phyloP scores from a whole-genome alignment of 2,888 invertebrate species.

The Eupithecia dodoneata region DNA sequence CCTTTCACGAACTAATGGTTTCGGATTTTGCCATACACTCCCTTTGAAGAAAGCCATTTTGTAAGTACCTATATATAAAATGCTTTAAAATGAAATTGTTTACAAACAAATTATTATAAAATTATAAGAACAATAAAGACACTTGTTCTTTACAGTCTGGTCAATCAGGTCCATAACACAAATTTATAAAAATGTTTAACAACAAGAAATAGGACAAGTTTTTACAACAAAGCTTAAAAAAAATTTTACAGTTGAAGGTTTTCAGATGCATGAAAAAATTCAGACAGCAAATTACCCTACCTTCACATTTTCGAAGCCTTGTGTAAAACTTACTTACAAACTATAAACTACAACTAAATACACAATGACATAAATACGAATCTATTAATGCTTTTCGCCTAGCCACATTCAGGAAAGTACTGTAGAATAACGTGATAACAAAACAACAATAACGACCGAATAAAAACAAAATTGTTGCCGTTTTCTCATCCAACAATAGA shows the following conservation, averaged over 20 bases:
- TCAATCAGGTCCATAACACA: not conserved
- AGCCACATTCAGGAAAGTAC: not conserved
- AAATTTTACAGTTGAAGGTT: not conserved
- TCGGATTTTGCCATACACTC: not conserved
- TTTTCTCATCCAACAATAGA: constrained; percentile 21
- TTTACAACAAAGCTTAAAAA: not conserved
- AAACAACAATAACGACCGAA: not conserved
- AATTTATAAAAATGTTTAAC: no score
- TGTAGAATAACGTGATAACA: not conserved
- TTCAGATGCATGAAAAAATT: not conserved
- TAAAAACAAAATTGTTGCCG: constrained; percentile 1
- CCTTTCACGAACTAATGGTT: not conserved
- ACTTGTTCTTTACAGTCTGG: not conserved
- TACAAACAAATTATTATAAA: not conserved
- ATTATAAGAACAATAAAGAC: not conserved
- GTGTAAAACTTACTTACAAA: not conserved
- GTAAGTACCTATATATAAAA: not conserved
- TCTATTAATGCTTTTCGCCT: not conserved
- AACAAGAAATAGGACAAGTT: not conserved
- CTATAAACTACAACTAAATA: constrained; percentile 1
- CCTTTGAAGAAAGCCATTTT: not conserved
- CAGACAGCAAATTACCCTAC: not conserved
- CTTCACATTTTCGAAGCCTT: not conserved
- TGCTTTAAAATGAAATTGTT: not conserved
- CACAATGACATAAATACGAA: not conserved